Base-by-base conservation (phyloP, 2,888 invertebrate species). In the Nebria salina region DNA sequence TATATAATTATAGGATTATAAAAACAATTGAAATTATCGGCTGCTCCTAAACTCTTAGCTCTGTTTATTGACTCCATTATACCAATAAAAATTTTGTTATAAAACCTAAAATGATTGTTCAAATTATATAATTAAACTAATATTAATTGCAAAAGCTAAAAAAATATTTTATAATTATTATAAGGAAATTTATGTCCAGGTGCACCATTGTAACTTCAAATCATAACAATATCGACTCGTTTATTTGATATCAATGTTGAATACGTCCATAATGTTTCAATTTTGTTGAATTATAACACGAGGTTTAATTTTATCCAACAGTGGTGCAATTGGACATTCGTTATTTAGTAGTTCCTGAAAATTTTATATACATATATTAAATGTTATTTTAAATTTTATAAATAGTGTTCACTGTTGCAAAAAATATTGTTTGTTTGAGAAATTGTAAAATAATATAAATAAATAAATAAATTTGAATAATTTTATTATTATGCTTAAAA, bases 381-480 rank as follows among this genome's bases (percentile, higher is more conserved):
- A 54, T 54, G 54, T 54, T 54, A 54, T 54, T 54, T 54, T 54
- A 54, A 6, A 54, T 4, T 34, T 34, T 34, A 34, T 34, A 4
- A 34, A 34, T 34, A 34, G 5, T 34, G 54, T 54, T 8, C 54
- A 54, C 13, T 54, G 54, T 54, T 54, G 54, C 54, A 54, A 54
- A 8, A 43, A 43, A 43, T 43, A 43, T 54, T 54, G 54, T 54
- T 54, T 54, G 7, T 34, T 34, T 34, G 54, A 54, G 54, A 54
- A 54, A 54, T 54, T 54, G 54, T 54, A 54, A 54, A 54, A 54
- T 54, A 54, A 54, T 54, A 54, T 54, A 54, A 54, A 54, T 54
- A 54, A 54, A 4, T 54, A 54, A 2, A 2, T 2, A 0, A 54
- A 54, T 54, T 54, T 54, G 54, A 54, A 54, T 7, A 2, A 54